A percentile compares a stretch with the other conserved stretches of the same genome.
Conservation (phyloP, 2,888 invertebrate genomes). For the Drosophila prostipennis region DNA sequence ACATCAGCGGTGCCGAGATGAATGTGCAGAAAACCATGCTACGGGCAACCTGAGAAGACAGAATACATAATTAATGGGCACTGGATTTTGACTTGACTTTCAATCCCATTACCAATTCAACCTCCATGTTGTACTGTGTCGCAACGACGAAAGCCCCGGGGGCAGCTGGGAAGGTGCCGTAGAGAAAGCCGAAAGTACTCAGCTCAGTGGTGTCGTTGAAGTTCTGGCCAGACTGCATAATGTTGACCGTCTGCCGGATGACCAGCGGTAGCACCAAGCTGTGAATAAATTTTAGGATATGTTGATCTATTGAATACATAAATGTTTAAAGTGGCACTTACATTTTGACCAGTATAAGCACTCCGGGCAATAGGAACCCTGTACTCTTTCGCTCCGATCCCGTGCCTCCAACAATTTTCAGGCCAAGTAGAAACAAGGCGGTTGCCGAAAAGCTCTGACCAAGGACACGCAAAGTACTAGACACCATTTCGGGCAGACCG, state of each 20-base stretch:
- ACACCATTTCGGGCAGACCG: constrained; percentile 90
- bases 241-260: constrained; percentile 92
- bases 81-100: background rate
- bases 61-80: constrained; percentile 8
- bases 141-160: constrained; percentile 98
- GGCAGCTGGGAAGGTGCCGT: constrained; percentile 97
- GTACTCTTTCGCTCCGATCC: constrained; percentile 82
- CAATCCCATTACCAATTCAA: constrained; percentile 88
- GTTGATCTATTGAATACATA: background rate
- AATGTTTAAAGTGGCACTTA: constrained; percentile 85
- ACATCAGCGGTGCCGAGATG: constrained; percentile 97
- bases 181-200: constrained; percentile 96
- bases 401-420: constrained; percentile 97
- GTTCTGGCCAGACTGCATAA: constrained; percentile 89
- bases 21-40: constrained; percentile 98
- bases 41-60: constrained; percentile 89
- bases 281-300: background rate
- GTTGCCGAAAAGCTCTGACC: constrained; percentile 96
- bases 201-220: constrained; percentile 91
- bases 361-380: constrained; percentile 92
- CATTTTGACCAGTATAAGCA: constrained; percentile 95
- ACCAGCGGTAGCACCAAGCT: constrained; percentile 93
- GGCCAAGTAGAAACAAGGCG: constrained; percentile 94
- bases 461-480: constrained; percentile 91
- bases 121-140: constrained; percentile 92